Evolutionary conservation across 1,140 invertebrate genomes (phyloP).

Genomic region (Sycobia sp.): DNA sequence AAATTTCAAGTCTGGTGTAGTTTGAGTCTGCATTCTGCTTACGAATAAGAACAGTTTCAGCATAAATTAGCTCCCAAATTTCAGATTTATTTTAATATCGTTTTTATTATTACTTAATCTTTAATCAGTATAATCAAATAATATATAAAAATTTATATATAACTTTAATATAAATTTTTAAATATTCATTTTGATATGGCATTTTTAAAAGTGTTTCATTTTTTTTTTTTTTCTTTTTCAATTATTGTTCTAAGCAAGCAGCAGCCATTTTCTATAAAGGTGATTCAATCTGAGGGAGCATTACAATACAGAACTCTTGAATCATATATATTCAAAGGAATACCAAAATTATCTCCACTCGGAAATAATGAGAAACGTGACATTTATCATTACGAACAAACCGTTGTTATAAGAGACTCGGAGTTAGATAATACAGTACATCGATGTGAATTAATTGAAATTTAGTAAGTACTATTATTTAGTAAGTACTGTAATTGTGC

Average conservation of each 20-base stretch:
- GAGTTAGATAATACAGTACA: not conserved
- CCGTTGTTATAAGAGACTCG: not conserved
- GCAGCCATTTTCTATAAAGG: not conserved
- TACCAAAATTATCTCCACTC: not conserved
- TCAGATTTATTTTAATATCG: too few relatives aligned
- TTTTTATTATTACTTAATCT: too few relatives aligned
- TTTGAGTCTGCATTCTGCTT: too few relatives aligned
- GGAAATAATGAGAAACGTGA: not conserved
- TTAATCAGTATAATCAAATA: too few relatives aligned
- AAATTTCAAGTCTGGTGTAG: too few relatives aligned
- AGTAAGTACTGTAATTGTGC: too few relatives aligned
- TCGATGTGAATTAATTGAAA: conserved; percentile 15
- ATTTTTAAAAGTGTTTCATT: not conserved
- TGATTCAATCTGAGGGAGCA: not conserved
- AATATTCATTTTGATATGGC: not conserved
- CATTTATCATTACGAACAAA: conserved; percentile 10
- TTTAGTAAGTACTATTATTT: conserved; percentile 26
- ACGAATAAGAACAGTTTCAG: too few relatives aligned
- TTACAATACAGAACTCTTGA: not conserved
- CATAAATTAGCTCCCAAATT: too few relatives aligned
- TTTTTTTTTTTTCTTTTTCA: not conserved
- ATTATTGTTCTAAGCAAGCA: not conserved
- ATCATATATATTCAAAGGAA: conserved; percentile 3
- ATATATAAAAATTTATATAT: too few relatives aligned
- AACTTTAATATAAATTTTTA: too few relatives aligned